These are phyloP conservation scores for Thryonomys swinderianus DNA, from an alignment of 2,113 vertebrate species.

Conservation along the genomic window DNA sequence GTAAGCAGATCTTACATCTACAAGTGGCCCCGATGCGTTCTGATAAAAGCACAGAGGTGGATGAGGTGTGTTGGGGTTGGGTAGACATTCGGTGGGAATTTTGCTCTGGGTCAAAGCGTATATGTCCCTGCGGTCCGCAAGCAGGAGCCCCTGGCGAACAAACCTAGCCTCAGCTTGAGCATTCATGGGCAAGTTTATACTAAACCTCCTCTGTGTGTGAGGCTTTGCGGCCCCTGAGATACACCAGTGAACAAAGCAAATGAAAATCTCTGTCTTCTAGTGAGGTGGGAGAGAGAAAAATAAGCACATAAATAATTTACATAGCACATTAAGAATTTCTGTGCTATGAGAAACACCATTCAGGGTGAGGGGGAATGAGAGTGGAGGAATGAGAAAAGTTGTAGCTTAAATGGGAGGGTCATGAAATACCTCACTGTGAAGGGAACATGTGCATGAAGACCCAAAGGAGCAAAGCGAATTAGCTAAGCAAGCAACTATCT, in stretches of 20 bases:
- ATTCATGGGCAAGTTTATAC: not conserved
- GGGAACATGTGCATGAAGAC: not conserved
- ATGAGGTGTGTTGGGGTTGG: not conserved
- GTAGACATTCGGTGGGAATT: not conserved
- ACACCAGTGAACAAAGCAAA: not conserved
- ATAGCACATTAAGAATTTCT: not conserved
- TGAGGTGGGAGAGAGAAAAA: not conserved
- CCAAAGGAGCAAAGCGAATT: not conserved
- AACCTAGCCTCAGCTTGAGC: not conserved
- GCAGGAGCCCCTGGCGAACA: not conserved
- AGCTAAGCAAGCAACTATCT: not conserved
- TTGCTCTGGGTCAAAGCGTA: not conserved
- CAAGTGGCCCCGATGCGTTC: not conserved
- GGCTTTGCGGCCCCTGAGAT: not conserved
- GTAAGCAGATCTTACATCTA: not conserved
- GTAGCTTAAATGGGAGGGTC: not conserved
- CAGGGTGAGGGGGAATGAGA: not conserved
- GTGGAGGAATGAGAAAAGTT: not conserved
- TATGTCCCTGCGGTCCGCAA: not conserved
- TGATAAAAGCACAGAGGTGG: not conserved
- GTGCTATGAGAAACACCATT: not conserved
- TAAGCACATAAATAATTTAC: not conserved
- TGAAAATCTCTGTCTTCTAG: not conserved
- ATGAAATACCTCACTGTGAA: not conserved
- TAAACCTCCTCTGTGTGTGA: not conserved